These are phyloP conservation scores for Heliocidaris tuberculata DNA, from an alignment of 35 echinoderm and acorn worm genomes.

Conservation along the genomic window DNA sequence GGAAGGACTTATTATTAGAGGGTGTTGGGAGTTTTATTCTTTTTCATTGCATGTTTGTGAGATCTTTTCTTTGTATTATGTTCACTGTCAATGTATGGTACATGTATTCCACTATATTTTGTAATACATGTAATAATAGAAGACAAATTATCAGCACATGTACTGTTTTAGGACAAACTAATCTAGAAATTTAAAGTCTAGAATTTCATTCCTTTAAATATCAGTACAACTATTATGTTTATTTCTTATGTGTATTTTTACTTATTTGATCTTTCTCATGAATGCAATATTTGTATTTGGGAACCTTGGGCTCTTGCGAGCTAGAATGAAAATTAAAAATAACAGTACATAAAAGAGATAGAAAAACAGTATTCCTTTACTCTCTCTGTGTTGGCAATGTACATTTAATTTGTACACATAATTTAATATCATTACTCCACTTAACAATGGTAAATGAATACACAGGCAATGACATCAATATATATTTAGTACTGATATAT, in stretches of 20 bases:
- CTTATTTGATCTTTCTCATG: not conserved
- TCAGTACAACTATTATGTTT: no score
- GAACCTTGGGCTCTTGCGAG: not conserved
- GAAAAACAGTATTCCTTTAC: not conserved
- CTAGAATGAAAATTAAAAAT: not conserved
- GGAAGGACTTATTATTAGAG: no score
- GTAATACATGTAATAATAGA: no score
- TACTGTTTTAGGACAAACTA: no score
- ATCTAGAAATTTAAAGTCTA: no score
- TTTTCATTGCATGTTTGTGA: no score
- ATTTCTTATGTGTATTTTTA: not conserved
- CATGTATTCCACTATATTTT: no score
- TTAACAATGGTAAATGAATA: conserved; percentile 26
- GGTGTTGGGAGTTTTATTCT: no score
- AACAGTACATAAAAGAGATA: not conserved
- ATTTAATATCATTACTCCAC: conserved; percentile 25
- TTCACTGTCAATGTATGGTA: no score
- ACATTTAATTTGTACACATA: conserved; percentile 43
- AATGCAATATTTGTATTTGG: not conserved
- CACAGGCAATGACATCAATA: conserved; percentile 39
- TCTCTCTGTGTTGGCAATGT: not conserved
- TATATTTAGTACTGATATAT: conserved; percentile 53
- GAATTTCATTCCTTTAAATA: no score
- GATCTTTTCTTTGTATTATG: no score
- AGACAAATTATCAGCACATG: no score